Conservation (phyloP, 35 echinoderm and acorn worm genomes). For the Lytechinus variegatus region DNA sequence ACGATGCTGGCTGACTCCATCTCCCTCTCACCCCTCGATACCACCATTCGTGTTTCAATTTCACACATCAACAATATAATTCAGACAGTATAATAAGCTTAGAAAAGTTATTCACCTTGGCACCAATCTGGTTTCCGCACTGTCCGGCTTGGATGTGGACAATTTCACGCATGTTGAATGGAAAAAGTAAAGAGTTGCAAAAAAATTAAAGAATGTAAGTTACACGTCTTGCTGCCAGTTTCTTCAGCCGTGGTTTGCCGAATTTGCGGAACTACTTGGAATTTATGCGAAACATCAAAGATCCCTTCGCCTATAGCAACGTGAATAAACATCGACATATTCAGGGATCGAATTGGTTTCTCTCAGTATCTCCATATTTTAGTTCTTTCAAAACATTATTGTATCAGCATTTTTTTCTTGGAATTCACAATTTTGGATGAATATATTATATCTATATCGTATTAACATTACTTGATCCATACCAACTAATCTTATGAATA, state of each 20-base stretch:
- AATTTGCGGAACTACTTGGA: neutral
- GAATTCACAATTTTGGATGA: neutral
- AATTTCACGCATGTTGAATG: constrained; percentile 77
- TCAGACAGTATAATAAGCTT: neutral
- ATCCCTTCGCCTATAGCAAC: neutral
- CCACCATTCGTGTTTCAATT: neutral
- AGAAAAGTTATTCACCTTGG: constrained; percentile 64
- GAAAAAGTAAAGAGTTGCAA: neutral
- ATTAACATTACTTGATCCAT: neutral
- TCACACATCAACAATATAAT: neutral
- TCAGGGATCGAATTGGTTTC: neutral
- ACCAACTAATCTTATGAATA: no score
- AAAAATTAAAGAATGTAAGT: neutral
- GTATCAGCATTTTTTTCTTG: neutral
- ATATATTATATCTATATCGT: neutral
- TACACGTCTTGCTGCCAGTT: neutral
- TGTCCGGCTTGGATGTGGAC: constrained; percentile 86
- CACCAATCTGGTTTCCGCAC: constrained; percentile 89
- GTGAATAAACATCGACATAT: neutral
- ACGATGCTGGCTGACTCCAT: no score
- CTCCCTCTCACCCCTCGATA: no score
- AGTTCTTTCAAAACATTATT: neutral
- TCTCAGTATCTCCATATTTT: neutral
- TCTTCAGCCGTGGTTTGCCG: neutral
- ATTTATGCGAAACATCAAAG: neutral